Base-by-base conservation (phyloP, 2,113 vertebrate genomes). In the Coptodon bakossiorum region DNA sequence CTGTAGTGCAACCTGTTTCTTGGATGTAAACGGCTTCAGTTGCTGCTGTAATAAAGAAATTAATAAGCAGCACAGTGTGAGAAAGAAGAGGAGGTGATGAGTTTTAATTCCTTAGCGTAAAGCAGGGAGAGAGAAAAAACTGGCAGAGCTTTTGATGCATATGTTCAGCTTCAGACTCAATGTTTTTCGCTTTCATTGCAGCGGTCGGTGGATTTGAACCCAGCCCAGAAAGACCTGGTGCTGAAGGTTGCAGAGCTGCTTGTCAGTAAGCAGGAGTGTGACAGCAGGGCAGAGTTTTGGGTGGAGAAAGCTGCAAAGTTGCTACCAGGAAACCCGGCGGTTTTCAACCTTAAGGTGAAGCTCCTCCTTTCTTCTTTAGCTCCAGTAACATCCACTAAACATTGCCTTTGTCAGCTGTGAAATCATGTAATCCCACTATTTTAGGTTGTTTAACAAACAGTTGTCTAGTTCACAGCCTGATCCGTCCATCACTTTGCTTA, bases 171-270 rank as follows among this genome's bases (percentile, higher is more conserved):
- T 78, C 2, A 78, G 73, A 50, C 43, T 7, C 2, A 50, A n/a
- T 31, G 43, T n/a, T 76, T 48, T 76, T 76, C 4, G 9, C 17
- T 78, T 90, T 17, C 82, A 45, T 92, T 68, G 56, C 38, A 99
- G 98, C 97, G 99, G 52, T 99, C 98, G 5, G 97, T 99, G 95
- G 98, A 99, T 90, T 92, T 99, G 95, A 99, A 99, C 73, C 97
- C 98, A 87, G 97, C 96, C 22, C 98, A 99, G 95, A 98, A 96
- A 91, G 98, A 99, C 89, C 97, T 99, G 84, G 97, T 99, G 9
- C 87, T 99, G 95, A 99, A 98, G 94, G 98, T 99, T 91, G 99
- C 99, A 1, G 98, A 99, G 92, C 95, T 99, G 76, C 95, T 99
- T 50, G 98, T 98, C 92, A 96, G 92, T 93, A 97, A 97, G 16